phyloP scores from a whole-genome alignment of 2,888 invertebrate genomes.

The Yponomeuta evonymella region DNA sequence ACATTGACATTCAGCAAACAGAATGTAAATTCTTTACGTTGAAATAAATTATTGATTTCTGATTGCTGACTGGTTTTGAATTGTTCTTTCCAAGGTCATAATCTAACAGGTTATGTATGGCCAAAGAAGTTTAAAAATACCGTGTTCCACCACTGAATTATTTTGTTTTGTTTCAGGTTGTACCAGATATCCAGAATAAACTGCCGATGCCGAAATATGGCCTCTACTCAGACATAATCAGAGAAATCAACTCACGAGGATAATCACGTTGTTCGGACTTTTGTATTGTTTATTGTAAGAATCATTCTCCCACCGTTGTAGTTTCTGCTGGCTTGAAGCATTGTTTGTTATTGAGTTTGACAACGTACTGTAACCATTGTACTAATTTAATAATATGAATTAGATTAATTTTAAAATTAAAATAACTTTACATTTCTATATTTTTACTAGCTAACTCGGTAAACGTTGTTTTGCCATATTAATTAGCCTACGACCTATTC shows the following conservation, averaged over 20 bases:
- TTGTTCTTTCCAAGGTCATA: too few relatives aligned
- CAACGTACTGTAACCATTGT: neutral
- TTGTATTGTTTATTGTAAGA: neutral
- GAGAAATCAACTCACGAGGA: conserved; percentile 18
- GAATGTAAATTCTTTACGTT: too few relatives aligned
- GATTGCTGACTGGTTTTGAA: too few relatives aligned
- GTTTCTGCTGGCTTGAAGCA: neutral
- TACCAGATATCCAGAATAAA: conserved; percentile 53
- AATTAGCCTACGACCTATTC: too few relatives aligned
- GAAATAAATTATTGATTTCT: too few relatives aligned
- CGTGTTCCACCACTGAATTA: neutral
- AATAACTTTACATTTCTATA: too few relatives aligned
- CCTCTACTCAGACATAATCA: conserved; percentile 46
- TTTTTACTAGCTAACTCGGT: too few relatives aligned
- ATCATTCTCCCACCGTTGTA: neutral
- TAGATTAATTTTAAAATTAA: too few relatives aligned
- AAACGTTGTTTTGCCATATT: too few relatives aligned
- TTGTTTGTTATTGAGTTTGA: neutral
- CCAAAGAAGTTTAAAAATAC: too few relatives aligned
- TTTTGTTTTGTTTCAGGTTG: conserved; percentile 31
- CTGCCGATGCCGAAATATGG: conserved; percentile 47
- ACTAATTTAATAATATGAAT: neutral
- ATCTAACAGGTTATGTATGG: too few relatives aligned
- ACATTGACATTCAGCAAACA: too few relatives aligned
- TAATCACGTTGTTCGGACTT: neutral